A percentile compares a stretch with the other conserved stretches of the same genome.
Evolutionary conservation across 2,113 vertebrate genomes (phyloP).

Genomic region (Dendrocopos noguchii): DNA sequence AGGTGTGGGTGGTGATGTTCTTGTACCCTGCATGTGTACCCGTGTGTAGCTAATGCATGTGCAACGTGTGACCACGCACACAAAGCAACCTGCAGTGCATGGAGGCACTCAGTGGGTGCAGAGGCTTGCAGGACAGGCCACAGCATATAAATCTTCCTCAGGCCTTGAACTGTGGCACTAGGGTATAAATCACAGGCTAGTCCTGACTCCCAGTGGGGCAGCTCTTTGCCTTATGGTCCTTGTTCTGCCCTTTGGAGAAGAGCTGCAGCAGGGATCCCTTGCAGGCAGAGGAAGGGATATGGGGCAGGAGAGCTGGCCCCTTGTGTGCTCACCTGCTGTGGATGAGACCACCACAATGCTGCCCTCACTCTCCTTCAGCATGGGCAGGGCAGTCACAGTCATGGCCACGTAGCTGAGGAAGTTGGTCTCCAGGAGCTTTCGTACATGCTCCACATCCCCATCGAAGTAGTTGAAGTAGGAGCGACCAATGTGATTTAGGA

Average conservation of each 20-base stretch:
- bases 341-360: conserved; percentile 76
- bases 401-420: conserved; percentile 78
- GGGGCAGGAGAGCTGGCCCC: neutral
- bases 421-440: conserved; percentile 70
- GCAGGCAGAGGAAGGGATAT: neutral
- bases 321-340: conserved; percentile 64
- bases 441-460: neutral
- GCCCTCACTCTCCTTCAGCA: conserved; percentile 77
- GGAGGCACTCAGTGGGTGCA: neutral
- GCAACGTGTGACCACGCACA: accelerated
- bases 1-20: neutral
- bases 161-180: neutral
- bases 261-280: neutral
- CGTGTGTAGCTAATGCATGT: accelerated
- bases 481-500: conserved; percentile 75
- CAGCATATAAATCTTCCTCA: neutral
- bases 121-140: neutral
- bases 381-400: conserved; percentile 65
- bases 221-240: neutral
- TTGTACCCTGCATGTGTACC: neutral
- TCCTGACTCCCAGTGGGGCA: accelerated
- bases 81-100: neutral
- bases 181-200: accelerated
- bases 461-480: conserved; percentile 19
- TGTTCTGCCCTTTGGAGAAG: neutral